These are phyloP conservation scores for Orycteropus afer DNA, from an alignment of 2,113 vertebrate genomes.

Conservation along the genomic window DNA sequence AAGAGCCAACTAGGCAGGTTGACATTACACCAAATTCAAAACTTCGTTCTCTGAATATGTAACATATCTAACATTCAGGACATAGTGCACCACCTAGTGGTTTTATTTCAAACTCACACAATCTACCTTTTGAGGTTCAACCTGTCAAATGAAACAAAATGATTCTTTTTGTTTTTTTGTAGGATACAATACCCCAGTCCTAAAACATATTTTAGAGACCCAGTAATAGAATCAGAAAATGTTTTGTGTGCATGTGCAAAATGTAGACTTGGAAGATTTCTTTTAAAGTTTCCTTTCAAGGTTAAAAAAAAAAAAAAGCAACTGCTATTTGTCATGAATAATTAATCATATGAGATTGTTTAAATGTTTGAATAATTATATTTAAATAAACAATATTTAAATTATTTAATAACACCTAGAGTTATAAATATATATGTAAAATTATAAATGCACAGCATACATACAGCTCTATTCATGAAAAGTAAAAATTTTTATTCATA, in stretches of 20 bases:
- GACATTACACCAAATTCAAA: not conserved
- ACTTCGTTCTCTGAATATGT: not conserved
- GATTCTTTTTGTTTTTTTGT: not conserved
- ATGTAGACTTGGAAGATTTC: not conserved
- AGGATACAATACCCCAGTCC: not conserved
- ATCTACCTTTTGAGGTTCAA: not conserved
- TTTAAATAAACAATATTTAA: not conserved
- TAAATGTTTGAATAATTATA: not conserved
- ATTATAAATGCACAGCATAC: not conserved
- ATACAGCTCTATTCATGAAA: not conserved
- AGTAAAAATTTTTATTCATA: not conserved
- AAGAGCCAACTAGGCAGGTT: not conserved
- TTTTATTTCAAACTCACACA: not conserved
- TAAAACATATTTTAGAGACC: not conserved
- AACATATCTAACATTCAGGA: not conserved
- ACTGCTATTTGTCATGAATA: too few species aligned
- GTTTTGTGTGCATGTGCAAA: not conserved
- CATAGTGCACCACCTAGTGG: constrained; percentile 72
- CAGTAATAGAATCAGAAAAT: not conserved
- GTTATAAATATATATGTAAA: not conserved
- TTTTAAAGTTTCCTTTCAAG: constrained; percentile 20
- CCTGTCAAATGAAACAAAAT: not conserved
- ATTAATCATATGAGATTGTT: not conserved
- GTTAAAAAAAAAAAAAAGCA: not conserved
- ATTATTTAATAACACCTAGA: not conserved